Conservation (phyloP, 2,797 vertebrate genomes). For the Carapus acus region DNA sequence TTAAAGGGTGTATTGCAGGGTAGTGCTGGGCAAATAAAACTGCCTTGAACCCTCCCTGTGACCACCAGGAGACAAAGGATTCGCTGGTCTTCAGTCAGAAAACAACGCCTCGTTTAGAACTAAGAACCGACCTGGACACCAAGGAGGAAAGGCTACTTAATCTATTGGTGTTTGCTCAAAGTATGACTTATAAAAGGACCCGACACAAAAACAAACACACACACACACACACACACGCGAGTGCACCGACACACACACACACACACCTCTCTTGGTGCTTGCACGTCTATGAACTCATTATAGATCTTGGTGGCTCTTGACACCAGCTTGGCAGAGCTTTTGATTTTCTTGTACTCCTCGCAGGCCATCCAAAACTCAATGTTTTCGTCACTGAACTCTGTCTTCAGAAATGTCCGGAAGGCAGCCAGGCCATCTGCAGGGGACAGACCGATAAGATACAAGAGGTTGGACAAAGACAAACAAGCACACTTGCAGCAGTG, state of each 20-base stretch:
- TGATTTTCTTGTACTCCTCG: conserved; percentile 91
- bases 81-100: no score
- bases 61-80: no score
- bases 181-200: no score
- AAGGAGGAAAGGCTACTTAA: no score
- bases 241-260: not conserved
- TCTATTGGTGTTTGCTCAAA: no score
- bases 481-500: conserved; percentile 12
- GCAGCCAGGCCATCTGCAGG: conserved; percentile 81
- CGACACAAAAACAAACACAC: no score
- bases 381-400: conserved; percentile 94
- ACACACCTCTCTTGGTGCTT: conserved; percentile 88
- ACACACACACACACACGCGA: no score
- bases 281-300: conserved; percentile 84
- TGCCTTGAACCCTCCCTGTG: no score
- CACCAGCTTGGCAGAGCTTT: conserved; percentile 77
- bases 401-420: conserved; percentile 90
- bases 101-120: no score
- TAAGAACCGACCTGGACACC: no score
- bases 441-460: conserved; percentile 14
- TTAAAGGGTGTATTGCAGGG: no score
- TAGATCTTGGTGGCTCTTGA: conserved; percentile 88
- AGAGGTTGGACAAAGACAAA: not conserved
- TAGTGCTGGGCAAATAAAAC: no score
- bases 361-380: conserved; percentile 97